Evolutionary conservation across 2,797 vertebrate genomes (phyloP).

Genomic region (Anomalospiza imberbis): DNA sequence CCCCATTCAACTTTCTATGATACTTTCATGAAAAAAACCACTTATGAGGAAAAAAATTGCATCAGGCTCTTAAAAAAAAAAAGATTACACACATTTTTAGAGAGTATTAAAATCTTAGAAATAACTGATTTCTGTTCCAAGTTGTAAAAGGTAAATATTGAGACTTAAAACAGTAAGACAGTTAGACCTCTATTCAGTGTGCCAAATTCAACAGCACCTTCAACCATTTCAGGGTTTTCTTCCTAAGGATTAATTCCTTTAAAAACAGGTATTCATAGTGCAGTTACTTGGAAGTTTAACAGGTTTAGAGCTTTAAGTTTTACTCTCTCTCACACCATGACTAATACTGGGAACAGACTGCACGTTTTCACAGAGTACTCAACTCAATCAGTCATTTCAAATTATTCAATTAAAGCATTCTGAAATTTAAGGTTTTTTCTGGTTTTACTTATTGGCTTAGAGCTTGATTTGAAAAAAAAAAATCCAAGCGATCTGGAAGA

Average conservation of each 20-base stretch:
- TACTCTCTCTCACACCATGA: not conserved
- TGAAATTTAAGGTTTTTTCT: not conserved
- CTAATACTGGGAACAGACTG: not conserved
- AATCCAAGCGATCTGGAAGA: not conserved
- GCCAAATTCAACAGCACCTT: conserved; percentile 17
- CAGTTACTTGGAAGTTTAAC: not conserved
- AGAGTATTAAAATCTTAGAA: not conserved
- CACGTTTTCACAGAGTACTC: not conserved
- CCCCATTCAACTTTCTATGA: not conserved
- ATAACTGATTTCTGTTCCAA: not conserved
- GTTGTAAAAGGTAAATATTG: conserved; percentile 10
- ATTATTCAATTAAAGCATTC: not conserved
- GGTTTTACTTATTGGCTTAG: not conserved
- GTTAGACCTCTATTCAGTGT: not conserved
- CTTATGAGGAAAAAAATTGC: not conserved
- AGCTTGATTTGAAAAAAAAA: not conserved
- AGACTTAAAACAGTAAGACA: not conserved
- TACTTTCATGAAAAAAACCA: not conserved
- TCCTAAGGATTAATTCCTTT: not conserved
- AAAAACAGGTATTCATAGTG: not conserved
- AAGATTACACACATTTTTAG: not conserved
- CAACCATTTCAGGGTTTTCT: not conserved
- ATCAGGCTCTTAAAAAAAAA: not conserved
- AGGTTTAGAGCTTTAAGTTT: not conserved
- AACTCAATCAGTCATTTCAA: not conserved